Evolutionary conservation across 2,797 vertebrate species (phyloP).

Genomic region (Vultur gryphus): DNA sequence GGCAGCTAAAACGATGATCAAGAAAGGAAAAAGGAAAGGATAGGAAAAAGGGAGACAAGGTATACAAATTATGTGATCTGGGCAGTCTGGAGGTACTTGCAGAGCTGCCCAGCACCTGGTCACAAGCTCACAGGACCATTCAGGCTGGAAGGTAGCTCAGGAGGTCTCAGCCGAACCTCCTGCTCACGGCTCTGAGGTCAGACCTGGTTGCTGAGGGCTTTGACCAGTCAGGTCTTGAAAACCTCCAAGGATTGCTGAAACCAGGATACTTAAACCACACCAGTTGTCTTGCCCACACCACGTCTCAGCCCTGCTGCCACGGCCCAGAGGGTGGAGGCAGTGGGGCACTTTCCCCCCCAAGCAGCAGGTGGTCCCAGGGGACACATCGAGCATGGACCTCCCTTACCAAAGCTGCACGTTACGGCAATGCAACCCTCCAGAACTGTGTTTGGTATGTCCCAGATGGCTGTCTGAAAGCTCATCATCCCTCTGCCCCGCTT

Average conservation of each 20-base stretch:
- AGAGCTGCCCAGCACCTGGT: background rate
- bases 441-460: background rate
- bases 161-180: background rate
- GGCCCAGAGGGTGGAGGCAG: background rate
- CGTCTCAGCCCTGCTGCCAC: accelerated
- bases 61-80: accelerated
- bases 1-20: background rate
- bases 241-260: too few species aligned
- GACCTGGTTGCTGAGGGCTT: background rate
- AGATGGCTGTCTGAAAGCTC: background rate
- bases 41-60: background rate
- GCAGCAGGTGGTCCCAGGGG: too few species aligned
- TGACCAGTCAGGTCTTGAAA: background rate
- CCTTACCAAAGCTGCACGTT: background rate
- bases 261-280: background rate
- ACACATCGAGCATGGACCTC: background rate
- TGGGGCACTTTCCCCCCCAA: accelerated
- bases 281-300: too few species aligned
- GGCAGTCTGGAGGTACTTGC: background rate
- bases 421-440: background rate
- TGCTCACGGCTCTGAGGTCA: background rate
- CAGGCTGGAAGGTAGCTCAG: background rate
- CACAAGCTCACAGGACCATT: background rate
- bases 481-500: background rate
- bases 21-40: background rate